phyloP scores from a whole-genome alignment of 2,797 vertebrate species.

The Aselliscus stoliczkanus region DNA sequence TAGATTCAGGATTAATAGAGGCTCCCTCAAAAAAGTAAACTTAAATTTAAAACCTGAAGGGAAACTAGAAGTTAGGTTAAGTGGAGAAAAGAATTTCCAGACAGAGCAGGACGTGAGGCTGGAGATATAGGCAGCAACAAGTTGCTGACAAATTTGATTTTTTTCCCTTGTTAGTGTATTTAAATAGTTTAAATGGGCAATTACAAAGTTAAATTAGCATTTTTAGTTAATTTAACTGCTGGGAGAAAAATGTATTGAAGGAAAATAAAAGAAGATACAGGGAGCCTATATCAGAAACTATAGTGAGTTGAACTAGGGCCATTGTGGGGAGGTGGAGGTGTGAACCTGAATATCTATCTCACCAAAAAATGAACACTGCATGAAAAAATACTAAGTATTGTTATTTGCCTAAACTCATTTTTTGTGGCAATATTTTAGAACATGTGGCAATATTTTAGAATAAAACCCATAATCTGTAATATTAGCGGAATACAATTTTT shows the following conservation, averaged over 20 bases:
- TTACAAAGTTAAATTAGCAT: slow-evolving; percentile 19
- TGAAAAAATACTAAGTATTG: not conserved
- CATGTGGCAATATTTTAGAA: not conserved
- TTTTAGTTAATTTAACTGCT: slow-evolving; percentile 22
- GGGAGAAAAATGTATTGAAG: not conserved
- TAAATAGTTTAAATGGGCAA: not conserved
- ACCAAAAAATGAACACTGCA: not conserved
- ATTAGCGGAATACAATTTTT: not conserved
- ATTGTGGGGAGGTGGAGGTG: not conserved
- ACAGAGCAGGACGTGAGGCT: not conserved
- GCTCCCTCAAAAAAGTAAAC: not conserved
- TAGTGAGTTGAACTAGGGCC: not conserved
- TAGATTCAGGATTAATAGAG: not conserved
- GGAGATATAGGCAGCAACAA: not conserved
- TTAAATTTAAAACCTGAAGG: not conserved
- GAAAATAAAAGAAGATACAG: not conserved
- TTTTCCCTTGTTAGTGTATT: not conserved
- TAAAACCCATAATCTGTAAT: not conserved
- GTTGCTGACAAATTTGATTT: not conserved
- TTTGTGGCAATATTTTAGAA: not conserved
- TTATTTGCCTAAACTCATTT: not conserved
- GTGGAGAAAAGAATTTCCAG: not conserved
- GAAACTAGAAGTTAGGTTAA: not conserved
- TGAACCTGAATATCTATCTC: not conserved
- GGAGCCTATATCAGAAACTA: not conserved